Evolutionary conservation across 2,797 vertebrate species (phyloP), one percentile per base, ranked within the genome.

Genomic region (Meda fulgida): DNA sequence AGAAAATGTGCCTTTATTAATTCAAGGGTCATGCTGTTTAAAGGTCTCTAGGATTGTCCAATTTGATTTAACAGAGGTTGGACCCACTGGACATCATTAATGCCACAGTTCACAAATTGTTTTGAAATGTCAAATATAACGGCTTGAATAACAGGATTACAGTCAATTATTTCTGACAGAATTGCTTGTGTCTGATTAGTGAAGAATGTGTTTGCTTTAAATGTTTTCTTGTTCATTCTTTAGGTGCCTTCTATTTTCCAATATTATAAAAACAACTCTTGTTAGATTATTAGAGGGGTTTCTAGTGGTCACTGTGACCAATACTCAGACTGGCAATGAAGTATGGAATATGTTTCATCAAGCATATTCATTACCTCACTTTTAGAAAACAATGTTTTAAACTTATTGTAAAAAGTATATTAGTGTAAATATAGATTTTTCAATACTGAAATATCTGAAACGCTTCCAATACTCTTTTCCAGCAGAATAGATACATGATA

Each of bases 121-220:
- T 90, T 88, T 88, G 80, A 94, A 94, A 94, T 93, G 92, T 94
- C 92, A 94, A 92, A 92, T 83, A 48, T 89, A 81, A 80, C 86
- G 80, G 86, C 78, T 82, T 81, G 75, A 87, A 86, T 90, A 93
- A 94, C 90, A 84, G 93, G 93, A 94, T 94, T 94, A 94, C 78
- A 81, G 87, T 87, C 89, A 91, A 91, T 92, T 92, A 90, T 88
- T 93, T 89, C 87, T 90, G 87, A 91, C 84, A 89, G 75, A 89
- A 40, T 88, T 90, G 89, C 85, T 91, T 89, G 76, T 90, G 80
- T 89, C 21, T 77, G 86, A 90, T 90, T 89, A 91, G 90, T 77
- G 86, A 53, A 75, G 73, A 85, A 86, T 78, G 53, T 87, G 83
- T 78, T 78, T 78, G 53, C 63, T 77, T 84, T 55, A 73, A 40